phyloP scores from a whole-genome alignment of 2,113 vertebrate genomes.

The Cettia cetti region DNA sequence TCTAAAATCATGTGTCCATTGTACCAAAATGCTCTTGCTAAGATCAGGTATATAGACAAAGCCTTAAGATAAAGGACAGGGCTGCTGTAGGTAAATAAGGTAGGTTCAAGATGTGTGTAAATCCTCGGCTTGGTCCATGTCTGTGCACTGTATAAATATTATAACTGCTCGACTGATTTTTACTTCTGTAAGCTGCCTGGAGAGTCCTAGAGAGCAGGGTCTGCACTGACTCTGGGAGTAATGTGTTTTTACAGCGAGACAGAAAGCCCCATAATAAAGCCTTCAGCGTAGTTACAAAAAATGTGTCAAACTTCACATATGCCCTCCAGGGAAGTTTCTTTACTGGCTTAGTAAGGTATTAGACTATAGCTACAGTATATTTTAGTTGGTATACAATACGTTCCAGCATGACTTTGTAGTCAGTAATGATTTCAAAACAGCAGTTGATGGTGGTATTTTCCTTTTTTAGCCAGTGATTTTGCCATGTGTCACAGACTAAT shows the following conservation, averaged over 20 bases:
- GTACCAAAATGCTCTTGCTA: neutral
- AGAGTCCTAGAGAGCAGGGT: neutral
- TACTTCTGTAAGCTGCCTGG: slow-evolving; percentile 48
- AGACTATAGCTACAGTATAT: neutral
- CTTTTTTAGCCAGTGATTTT: neutral
- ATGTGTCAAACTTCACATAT: neutral
- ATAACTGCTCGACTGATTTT: neutral
- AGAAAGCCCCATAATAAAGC: neutral
- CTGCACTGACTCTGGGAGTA: neutral
- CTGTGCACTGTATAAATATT: neutral
- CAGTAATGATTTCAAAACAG: neutral
- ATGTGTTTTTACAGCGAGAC: neutral
- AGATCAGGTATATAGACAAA: neutral
- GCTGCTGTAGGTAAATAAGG: neutral
- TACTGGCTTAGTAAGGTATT: neutral
- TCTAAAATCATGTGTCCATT: neutral
- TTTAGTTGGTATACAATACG: neutral
- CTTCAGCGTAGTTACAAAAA: neutral
- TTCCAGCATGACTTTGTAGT: neutral
- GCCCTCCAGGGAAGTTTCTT: neutral
- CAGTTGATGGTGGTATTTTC: neutral
- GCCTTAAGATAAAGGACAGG: neutral
- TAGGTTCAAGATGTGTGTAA: neutral
- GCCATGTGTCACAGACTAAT: neutral
- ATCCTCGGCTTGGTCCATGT: neutral